Evolutionary conservation across 2,113 vertebrate species (phyloP).

Genomic region (Brachypteracias leptosomus): DNA sequence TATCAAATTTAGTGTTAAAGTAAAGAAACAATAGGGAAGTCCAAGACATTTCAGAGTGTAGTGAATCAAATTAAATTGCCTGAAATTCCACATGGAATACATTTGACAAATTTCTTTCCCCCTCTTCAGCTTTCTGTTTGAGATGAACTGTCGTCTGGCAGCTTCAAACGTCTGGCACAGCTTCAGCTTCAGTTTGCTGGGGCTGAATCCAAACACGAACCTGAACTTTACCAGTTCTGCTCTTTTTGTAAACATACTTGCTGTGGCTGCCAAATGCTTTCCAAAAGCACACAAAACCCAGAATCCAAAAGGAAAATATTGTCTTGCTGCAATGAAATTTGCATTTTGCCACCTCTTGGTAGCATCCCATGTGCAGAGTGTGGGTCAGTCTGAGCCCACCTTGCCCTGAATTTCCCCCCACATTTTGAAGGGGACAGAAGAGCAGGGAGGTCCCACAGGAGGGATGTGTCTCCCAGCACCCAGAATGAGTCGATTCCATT

Average conservation of each 20-base stretch:
- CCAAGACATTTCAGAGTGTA: conserved; percentile 58
- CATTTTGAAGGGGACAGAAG: not conserved
- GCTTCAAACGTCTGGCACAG: conserved; percentile 58
- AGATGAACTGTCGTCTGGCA: conserved; percentile 72
- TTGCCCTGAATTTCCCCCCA: fast-evolving
- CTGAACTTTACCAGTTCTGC: conserved; percentile 68
- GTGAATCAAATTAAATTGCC: conserved; percentile 68
- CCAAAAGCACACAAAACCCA: conserved; percentile 62
- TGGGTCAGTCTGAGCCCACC: fast-evolving
- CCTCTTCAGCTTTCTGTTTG: conserved; percentile 70
- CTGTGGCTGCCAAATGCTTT: conserved; percentile 54
- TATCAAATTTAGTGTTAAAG: conserved; percentile 55
- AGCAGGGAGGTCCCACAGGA: not conserved
- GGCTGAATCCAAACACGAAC: conserved; percentile 66
- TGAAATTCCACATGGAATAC: conserved; percentile 66
- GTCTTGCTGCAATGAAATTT: conserved; percentile 36
- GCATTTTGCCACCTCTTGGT: not conserved
- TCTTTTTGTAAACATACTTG: conserved; percentile 63
- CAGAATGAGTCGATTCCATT: fast-evolving
- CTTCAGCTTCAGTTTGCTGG: conserved; percentile 63
- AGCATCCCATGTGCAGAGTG: fast-evolving
- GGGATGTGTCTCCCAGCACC: not conserved
- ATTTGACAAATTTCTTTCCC: conserved; percentile 70
- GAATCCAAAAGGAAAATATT: conserved; percentile 42
- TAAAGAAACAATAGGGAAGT: conserved; percentile 64